Percentiles rank a stretch among this genome's conserved stretches.
Conservation (phyloP, 2,113 vertebrate genomes). For the Perca fluviatilis region DNA sequence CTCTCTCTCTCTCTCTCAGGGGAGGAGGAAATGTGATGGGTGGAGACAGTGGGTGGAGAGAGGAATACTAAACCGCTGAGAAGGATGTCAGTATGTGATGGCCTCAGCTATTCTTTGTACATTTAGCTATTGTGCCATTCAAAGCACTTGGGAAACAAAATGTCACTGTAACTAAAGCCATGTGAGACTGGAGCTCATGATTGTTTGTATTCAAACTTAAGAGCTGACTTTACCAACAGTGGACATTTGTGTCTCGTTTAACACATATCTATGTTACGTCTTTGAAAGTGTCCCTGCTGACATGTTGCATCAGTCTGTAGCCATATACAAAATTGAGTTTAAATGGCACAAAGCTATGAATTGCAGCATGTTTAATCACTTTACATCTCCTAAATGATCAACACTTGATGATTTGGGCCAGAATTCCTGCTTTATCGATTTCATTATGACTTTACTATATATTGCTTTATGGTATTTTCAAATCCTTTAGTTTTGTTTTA, state of each 20-base stretch:
- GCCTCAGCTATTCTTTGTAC: constrained; percentile 21
- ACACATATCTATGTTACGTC: background rate
- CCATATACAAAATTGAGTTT: background rate
- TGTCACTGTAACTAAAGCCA: background rate
- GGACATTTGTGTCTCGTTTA: background rate
- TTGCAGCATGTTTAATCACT: background rate
- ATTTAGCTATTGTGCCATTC: background rate
- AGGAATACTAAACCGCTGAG: constrained; percentile 23
- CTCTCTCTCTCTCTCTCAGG: background rate
- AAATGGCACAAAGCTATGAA: background rate
- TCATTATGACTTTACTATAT: background rate
- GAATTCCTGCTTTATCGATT: background rate
- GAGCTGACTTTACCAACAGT: background rate
- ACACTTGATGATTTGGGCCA: background rate
- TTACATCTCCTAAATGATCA: background rate
- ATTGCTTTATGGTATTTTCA: background rate
- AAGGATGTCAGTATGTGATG: constrained; percentile 10
- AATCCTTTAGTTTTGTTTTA: background rate
- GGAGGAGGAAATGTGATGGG: constrained; percentile 48
- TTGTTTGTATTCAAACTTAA: background rate
- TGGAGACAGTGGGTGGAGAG: constrained; percentile 67
- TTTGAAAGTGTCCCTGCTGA: background rate
- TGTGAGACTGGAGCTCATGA: background rate
- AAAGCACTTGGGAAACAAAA: background rate
- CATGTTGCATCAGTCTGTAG: background rate